A percentile compares a stretch with the other conserved stretches of the same genome.
phyloP scores from a whole-genome alignment of 2,797 vertebrate genomes.

The Streptopelia turtur region DNA sequence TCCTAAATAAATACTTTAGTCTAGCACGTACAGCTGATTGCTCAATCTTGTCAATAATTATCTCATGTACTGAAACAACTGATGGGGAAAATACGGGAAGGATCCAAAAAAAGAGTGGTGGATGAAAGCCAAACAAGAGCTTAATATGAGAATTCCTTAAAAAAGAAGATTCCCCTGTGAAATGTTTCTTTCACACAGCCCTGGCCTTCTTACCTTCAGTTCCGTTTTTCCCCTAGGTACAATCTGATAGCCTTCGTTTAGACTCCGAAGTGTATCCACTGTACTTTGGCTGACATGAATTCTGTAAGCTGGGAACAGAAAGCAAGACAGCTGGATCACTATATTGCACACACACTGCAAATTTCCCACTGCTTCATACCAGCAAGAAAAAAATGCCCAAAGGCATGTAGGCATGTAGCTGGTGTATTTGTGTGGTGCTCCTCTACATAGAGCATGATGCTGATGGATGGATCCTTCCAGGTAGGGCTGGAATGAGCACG shows the following conservation, averaged over 20 bases:
- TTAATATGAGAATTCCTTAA: background rate
- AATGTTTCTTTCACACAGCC: background rate
- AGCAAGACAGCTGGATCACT: background rate
- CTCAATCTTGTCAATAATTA: background rate
- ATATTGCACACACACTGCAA: rapidly evolving
- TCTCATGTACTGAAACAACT: background rate
- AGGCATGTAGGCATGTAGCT: background rate
- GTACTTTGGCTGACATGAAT: slow-evolving; percentile 91
- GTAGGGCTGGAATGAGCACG: background rate
- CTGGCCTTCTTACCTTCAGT: slow-evolving; percentile 80
- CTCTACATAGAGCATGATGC: rapidly evolving
- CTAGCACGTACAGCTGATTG: background rate
- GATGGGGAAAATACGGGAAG: background rate
- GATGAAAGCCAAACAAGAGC: background rate
- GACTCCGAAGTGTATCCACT: slow-evolving; percentile 79
- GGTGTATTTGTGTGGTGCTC: background rate
- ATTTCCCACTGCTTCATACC: background rate
- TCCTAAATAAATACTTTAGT: background rate
- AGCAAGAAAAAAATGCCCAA: background rate
- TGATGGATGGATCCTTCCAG: background rate
- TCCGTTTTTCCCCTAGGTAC: slow-evolving; percentile 85
- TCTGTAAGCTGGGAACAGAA: slow-evolving; percentile 82
- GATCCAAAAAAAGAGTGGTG: background rate
- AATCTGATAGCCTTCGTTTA: slow-evolving; percentile 88
- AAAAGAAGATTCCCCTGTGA: background rate